These are phyloP conservation scores for Neocrepidodera transversa DNA, from an alignment of 2,888 invertebrate species.

Conservation along the genomic window DNA sequence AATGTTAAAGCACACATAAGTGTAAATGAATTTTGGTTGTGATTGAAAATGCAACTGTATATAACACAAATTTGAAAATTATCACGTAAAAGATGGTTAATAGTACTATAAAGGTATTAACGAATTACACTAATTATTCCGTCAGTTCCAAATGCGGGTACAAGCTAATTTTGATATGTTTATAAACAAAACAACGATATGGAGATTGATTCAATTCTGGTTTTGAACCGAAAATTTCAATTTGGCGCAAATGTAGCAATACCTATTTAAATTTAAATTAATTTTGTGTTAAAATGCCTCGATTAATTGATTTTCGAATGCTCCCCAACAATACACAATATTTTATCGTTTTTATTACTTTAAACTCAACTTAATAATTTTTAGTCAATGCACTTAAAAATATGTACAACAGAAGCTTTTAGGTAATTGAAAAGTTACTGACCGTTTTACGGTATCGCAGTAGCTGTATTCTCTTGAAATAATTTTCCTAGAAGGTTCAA, in stretches of 20 bases:
- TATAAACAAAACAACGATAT: conserved; percentile 23
- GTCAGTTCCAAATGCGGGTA: conserved; percentile 4
- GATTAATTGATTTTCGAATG: conserved; percentile 17
- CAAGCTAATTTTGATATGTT: conserved; percentile 21
- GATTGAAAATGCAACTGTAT: too few relatives aligned
- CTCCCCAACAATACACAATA: not conserved
- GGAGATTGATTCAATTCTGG: conserved; percentile 13
- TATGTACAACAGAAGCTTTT: conserved; percentile 16
- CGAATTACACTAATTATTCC: conserved; percentile 13
- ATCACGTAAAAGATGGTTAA: conserved; percentile 8
- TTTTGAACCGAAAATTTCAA: conserved; percentile 16
- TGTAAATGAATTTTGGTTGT: too few relatives aligned
- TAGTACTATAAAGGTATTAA: conserved; percentile 16
- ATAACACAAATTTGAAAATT: too few relatives aligned
- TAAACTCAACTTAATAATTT: conserved; percentile 1
- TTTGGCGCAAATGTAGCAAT: conserved; percentile 17
- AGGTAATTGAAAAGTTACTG: conserved; percentile 17
- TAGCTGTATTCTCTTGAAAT: conserved; percentile 13
- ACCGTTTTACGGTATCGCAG: conserved; percentile 12
- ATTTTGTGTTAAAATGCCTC: conserved; percentile 19
- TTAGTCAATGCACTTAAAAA: conserved; percentile 1
- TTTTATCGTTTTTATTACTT: conserved; percentile 2
- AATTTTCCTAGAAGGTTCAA: conserved; percentile 12
- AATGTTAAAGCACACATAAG: too few relatives aligned
- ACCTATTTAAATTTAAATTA: conserved; percentile 25